A percentile compares a stretch with the other conserved stretches of the same genome.
These are phyloP conservation scores for Lasiommata megera DNA, from an alignment of 2,888 invertebrate species.

Conservation along the genomic window DNA sequence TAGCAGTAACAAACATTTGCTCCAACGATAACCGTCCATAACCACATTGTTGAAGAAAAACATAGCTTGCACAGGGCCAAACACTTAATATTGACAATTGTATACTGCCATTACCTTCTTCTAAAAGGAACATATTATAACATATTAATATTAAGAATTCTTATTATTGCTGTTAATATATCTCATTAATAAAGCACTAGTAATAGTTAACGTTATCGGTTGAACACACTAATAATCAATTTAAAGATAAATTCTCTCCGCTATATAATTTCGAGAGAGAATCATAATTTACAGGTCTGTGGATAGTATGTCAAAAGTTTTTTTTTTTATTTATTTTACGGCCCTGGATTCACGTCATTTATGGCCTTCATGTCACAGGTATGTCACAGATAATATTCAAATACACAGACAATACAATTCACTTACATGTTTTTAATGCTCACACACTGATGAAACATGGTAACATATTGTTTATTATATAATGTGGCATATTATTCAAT, in stretches of 20 bases:
- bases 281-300: no score
- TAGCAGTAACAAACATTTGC: conserved; percentile 60
- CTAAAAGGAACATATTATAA: conserved; percentile 46
- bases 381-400: no score
- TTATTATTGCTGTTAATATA: conserved; percentile 1
- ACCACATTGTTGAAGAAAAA: conserved; percentile 54
- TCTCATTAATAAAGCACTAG: background rate
- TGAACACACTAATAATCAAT: conserved; percentile 32
- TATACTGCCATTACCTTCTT: conserved; percentile 63
- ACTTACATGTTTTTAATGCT: no score
- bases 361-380: no score
- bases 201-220: conserved; percentile 22
- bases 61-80: conserved; percentile 55
- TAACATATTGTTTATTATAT: no score
- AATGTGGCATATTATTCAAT: no score
- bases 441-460: no score
- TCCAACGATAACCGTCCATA: conserved; percentile 57
- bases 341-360: no score
- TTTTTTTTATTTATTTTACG: no score
- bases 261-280: no score
- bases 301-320: no score
- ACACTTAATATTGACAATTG: conserved; percentile 60
- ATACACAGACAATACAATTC: no score
- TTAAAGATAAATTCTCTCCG: conserved; percentile 34
- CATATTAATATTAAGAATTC: conserved; percentile 44